Base-by-base conservation (phyloP, 2,797 vertebrate species). In the Neosalanx taihuensis region DNA sequence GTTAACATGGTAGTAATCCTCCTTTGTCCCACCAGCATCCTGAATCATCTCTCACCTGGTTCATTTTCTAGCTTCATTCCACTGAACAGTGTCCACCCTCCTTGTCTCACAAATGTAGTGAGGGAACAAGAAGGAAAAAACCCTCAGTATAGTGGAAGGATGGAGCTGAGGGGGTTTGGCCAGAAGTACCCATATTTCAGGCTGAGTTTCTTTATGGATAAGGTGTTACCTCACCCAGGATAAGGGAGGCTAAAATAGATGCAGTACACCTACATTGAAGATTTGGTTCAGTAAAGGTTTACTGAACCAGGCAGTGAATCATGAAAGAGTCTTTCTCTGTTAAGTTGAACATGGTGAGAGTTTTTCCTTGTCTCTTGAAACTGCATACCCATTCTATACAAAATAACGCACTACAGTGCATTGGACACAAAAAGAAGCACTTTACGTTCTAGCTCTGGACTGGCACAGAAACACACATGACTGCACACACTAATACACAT, bases 151-250 rank as follows among this genome's bases (percentile, higher is more conserved):
- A 69, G 5, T 18, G 31, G 56, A 61, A 49, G 33, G 20, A 33
- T 69, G 56, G 67, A 56, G 67, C 30, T 18, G 62, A n/a, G 37
- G 64, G 26, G 3, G n/a, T 20, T 53, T 69, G 67, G 53, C 31
- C n/a, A 46, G 56, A 46, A 60, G 56, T 18, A 33, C 57, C 23
- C 4, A 0, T 61, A 20, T 49, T 70, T 20, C 57, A 61, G 26
- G 17, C 10, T 18, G 30, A 9, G 30, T 20, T 35, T 35, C 33
- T 31, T 18, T 13, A 63, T 60, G 58, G 26, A 60, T 60, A 15
- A 60, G 23, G 58, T 60, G 41, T 46, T 46, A 46, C 41, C 12
- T 46, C 9, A 46, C 12, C 10, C 12, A 46, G 18, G 51, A 56
- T 56, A n/a, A 1, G 18, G 51, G 51, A n/a, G 51, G 51, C 51